Base-by-base conservation (phyloP, 2,797 vertebrate species). In the Phylloscopus collybita region DNA sequence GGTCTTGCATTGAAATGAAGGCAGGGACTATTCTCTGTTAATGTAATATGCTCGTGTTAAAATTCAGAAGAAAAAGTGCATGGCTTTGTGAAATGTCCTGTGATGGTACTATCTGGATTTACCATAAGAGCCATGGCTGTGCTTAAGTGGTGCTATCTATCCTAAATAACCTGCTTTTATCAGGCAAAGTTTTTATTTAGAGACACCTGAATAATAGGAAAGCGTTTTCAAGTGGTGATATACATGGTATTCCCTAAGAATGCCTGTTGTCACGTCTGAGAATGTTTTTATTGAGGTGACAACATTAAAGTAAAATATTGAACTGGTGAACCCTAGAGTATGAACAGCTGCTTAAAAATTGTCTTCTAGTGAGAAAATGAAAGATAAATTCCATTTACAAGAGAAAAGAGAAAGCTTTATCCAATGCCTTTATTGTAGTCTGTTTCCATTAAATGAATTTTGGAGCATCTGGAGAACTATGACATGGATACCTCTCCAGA, bases 81-180 rank as follows among this genome's bases (percentile, higher is more conserved):
- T 14, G 19, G 10, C 73, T 93, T 91, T 4, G 2, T 51, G n/a
- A 80, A 91, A 54, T 76, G 11, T 44, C 38, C 32, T 71, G 3
- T 51, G 25, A 22, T 47, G n/a, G 16, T 92, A 51, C 14, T 42
- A 1, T 19, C 14, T 75, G 53, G 16, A 49, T 80, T 92, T 86
- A 57, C 25, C 0, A 0, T 42, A 34, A 47, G 26, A 89, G 7
- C 27, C 12, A 11, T 6, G n/a, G 10, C n/a, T 40, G 3, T 71
- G 42, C 29, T 78, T 65, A 82, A 75, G 49, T 56, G 25, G 5
- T 70, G 10, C 16, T 69, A 26, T 32, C 12, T 85, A 2, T 71
- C 66, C 25, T 56, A 44, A 88, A 74, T 49, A 64, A 64, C 5
- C 14, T 69, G 30, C 38, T 86, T 86, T 72, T 73, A 59, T 11